A percentile compares a stretch with the other conserved stretches of the same genome.
Conservation (phyloP, 2,113 vertebrate species). For the Riparia riparia region DNA sequence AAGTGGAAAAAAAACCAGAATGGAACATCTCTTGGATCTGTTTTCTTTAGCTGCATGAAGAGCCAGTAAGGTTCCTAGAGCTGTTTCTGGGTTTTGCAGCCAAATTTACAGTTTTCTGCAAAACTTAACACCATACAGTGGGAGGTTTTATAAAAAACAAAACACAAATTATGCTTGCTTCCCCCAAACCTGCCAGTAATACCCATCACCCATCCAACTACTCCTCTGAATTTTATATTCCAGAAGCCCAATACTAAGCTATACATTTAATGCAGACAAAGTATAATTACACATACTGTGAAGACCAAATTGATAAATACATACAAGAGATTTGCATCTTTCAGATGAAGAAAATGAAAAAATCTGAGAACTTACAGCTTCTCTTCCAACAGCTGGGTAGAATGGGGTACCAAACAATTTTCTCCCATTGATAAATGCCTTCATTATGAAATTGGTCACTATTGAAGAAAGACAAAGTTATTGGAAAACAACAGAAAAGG, state of each 20-base stretch:
- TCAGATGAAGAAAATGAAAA: background rate
- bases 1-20: background rate
- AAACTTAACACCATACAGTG: background rate
- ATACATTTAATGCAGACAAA: background rate
- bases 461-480: slow-evolving; percentile 49
- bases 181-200: background rate
- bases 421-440: slow-evolving; percentile 98
- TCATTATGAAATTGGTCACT: slow-evolving; percentile 99
- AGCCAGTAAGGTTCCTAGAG: background rate
- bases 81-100: background rate
- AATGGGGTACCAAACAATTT: slow-evolving; percentile 95
- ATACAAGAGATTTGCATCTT: background rate
- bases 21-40: background rate
- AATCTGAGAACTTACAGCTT: slow-evolving; percentile 84
- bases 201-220: background rate
- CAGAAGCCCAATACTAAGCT: background rate
- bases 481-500: background rate
- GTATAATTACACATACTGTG: background rate
- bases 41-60: background rate
- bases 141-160: background rate
- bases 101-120: background rate
- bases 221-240: background rate
- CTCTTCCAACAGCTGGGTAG: slow-evolving; percentile 88
- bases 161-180: background rate
- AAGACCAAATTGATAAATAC: background rate